Conservation (phyloP, 2,797 vertebrate species). For the Nannoperca australis region DNA sequence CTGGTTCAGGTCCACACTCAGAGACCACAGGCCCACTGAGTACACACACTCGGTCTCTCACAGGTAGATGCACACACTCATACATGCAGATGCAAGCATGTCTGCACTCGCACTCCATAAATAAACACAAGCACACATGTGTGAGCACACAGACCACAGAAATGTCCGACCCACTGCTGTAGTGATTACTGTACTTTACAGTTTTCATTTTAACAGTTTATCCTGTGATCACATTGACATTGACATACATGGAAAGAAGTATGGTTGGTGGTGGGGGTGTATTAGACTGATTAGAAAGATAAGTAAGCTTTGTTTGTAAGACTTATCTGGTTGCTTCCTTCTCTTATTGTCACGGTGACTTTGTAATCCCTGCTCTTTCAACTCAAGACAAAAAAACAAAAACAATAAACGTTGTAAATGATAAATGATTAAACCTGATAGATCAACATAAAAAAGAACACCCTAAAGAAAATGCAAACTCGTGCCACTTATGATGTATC, state of each 20-base stretch:
- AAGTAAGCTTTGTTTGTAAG: conserved; percentile 7
- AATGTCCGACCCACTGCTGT: conserved; percentile 19
- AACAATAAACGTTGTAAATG: not conserved
- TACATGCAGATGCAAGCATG: conserved; percentile 57
- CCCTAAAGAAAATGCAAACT: not conserved
- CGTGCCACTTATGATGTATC: not conserved
- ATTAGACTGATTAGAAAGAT: conserved; percentile 9
- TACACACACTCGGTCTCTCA: conserved; percentile 44
- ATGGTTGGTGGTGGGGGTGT: not conserved
- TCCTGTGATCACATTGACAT: not conserved
- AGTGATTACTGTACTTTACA: conserved; percentile 26
- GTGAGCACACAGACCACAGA: conserved; percentile 54
- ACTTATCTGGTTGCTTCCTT: conserved; percentile 16
- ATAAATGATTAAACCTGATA: not conserved
- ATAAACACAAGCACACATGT: conserved; percentile 57
- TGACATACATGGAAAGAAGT: conserved; percentile 10
- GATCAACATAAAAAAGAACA: not conserved
- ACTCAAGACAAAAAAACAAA: not conserved
- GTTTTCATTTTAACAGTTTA: conserved; percentile 23
- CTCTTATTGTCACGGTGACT: not conserved
- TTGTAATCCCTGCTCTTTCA: not conserved
- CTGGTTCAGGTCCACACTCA: conserved; percentile 75
- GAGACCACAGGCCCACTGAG: conserved; percentile 59
- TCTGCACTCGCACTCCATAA: conserved; percentile 40
- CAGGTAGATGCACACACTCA: conserved; percentile 37